Percentiles rank a stretch among this genome's conserved stretches.
These are phyloP conservation scores for Philypnodon macrostomus DNA, from an alignment of 2,797 vertebrate species.

Conservation along the genomic window DNA sequence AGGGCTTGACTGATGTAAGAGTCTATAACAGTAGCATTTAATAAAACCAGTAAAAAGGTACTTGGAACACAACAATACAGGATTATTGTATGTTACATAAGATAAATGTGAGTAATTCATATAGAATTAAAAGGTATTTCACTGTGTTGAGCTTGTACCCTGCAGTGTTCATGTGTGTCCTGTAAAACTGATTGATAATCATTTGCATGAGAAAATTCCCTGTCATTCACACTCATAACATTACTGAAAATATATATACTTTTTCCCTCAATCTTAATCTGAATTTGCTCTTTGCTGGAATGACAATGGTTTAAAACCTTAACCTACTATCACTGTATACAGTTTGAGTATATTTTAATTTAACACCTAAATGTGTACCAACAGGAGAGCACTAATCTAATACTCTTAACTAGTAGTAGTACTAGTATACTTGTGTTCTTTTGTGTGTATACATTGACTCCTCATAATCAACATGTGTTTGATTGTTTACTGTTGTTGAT, in stretches of 20 bases:
- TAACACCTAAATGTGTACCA: slow-evolving; percentile 20
- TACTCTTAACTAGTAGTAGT: slow-evolving; percentile 2
- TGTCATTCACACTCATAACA: slow-evolving; percentile 19
- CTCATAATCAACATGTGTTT: slow-evolving; percentile 13
- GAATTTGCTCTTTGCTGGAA: slow-evolving; percentile 22
- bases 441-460: slow-evolving; percentile 41
- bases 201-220: slow-evolving; percentile 31
- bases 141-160: slow-evolving; percentile 15
- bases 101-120: too few species aligned
- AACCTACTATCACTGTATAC: background rate
- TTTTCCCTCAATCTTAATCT: slow-evolving; percentile 42
- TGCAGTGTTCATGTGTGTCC: slow-evolving; percentile 70
- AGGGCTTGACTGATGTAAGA: background rate
- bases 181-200: slow-evolving; percentile 48
- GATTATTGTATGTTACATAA: too few species aligned
- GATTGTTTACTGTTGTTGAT: slow-evolving; percentile 18
- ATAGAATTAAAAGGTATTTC: too few species aligned
- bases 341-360: slow-evolving; percentile 4
- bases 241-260: too few species aligned
- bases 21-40: background rate
- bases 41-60: background rate
- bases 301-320: background rate
- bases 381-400: slow-evolving; percentile 29
- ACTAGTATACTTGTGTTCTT: slow-evolving; percentile 4
- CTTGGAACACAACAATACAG: background rate